Base-by-base conservation (phyloP, 2,113 vertebrate species). In the Hemicordylus capensis region DNA sequence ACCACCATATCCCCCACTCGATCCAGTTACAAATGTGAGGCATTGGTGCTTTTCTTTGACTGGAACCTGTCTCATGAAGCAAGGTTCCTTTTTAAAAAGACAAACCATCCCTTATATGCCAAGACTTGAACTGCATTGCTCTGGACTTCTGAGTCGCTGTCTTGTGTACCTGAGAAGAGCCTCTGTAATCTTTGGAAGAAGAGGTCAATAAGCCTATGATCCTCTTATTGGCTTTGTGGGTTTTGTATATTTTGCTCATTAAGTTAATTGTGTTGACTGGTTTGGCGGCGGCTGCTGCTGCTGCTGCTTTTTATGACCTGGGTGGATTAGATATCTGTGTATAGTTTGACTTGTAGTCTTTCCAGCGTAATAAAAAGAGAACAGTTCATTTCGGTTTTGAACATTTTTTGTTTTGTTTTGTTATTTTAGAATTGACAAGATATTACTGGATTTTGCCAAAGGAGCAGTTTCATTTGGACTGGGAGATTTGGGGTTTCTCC, bases 311-410 rank as follows among this genome's bases (percentile, higher is more conserved):
- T 34, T 76, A 61, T 19, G 56, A 34, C 2, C 8, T 3, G 48
- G 31, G 56, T 20, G 24, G 42, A 1, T 61, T 8, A 4, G 34
- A 37, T 76, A 42, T 81, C 72, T 0, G 0, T 51, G 0, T n/a
- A 2, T 9, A 77, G 51, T 59, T 37, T 22, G 67, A 37, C 46
- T 72, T 34, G 7, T 28, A 51, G 58, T 48, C 2, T 66, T 81
- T 51, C 1, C 83, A 2, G 77, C 76, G 90, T 70, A 94, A 92
- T 93, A 90, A 92, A 94, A 80, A 72, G 20, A 26, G 22, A 85
- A 61, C 15, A 0, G 10, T 10, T 3, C 28, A 1, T 0, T 12
- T 0, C 0, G 26, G 46, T 24, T 26, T 8, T 28, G 54, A 73
- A 69, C 17, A 0, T 22, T n/a, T n/a, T 44, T 15, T 34, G 51